A percentile compares a stretch with the other conserved stretches of the same genome.
These are phyloP conservation scores for Cossypha polioptera DNA, from an alignment of 2,797 vertebrate genomes.

Conservation along the genomic window DNA sequence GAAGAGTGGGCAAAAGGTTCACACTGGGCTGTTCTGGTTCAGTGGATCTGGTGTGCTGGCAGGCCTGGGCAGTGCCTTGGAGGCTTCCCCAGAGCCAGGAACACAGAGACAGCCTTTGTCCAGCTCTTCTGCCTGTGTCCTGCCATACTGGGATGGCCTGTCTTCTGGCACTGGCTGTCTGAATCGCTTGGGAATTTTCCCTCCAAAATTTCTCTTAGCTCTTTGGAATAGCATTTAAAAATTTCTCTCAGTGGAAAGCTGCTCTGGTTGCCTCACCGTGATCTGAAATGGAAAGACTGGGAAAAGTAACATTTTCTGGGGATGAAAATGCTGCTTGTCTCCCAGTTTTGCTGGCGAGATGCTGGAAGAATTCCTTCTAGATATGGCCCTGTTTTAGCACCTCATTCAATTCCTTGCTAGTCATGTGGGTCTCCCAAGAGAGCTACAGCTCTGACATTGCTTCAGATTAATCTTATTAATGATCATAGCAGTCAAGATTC, in stretches of 20 bases:
- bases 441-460: neutral
- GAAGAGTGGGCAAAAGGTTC: neutral
- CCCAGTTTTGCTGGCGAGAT: neutral
- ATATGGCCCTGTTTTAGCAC: neutral
- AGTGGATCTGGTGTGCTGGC: neutral
- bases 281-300: neutral
- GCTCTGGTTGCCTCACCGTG: rapidly evolving
- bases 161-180: neutral
- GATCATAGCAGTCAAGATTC: neutral
- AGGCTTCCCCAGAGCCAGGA: neutral
- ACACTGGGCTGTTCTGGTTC: neutral
- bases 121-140: neutral
- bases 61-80: neutral
- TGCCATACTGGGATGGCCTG: neutral
- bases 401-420: neutral
- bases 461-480: neutral
- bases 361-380: neutral
- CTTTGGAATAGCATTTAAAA: neutral
- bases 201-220: neutral
- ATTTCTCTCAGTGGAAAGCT: neutral
- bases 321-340: neutral
- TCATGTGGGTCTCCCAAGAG: neutral
- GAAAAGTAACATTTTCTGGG: neutral
- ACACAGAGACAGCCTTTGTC: neutral
- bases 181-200: neutral